A percentile compares a stretch with the other conserved stretches of the same genome.
phyloP scores from a whole-genome alignment of 2,888 invertebrate species.

The Drosophila formosana region DNA sequence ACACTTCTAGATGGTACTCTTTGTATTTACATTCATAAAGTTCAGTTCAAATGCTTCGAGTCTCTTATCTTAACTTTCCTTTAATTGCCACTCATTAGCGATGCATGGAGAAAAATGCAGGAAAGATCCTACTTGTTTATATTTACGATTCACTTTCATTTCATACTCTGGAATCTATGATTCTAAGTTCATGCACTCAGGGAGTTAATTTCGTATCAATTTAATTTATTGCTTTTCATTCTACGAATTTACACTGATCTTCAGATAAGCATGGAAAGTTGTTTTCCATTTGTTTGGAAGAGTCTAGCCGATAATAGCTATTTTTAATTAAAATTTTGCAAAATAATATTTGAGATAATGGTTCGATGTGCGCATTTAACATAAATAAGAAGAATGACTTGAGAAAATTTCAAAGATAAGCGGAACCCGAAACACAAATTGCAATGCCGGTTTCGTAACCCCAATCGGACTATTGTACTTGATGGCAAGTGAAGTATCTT shows the following conservation, averaged over 20 bases:
- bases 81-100: background rate
- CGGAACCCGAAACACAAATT: background rate
- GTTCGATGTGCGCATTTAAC: background rate
- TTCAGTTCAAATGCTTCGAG: background rate
- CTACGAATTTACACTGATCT: slow-evolving; percentile 6
- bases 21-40: slow-evolving; percentile 9
- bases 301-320: slow-evolving; percentile 7
- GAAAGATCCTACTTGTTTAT: too few relatives aligned
- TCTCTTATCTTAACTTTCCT: background rate
- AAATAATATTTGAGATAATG: slow-evolving; percentile 13
- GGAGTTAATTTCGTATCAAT: background rate
- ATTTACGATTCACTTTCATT: too few relatives aligned
- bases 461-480: background rate
- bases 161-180: background rate
- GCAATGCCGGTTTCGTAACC: background rate
- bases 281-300: slow-evolving; percentile 8
- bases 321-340: slow-evolving; percentile 42
- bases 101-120: too few relatives aligned
- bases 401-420: slow-evolving; percentile 3
- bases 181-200: background rate
- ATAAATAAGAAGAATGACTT: background rate
- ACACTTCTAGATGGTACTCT: background rate
- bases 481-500: slow-evolving; percentile 3
- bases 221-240: background rate
- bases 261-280: background rate